Base-by-base conservation (phyloP, 2,797 vertebrate species). In the Emydoidea blandingii region DNA sequence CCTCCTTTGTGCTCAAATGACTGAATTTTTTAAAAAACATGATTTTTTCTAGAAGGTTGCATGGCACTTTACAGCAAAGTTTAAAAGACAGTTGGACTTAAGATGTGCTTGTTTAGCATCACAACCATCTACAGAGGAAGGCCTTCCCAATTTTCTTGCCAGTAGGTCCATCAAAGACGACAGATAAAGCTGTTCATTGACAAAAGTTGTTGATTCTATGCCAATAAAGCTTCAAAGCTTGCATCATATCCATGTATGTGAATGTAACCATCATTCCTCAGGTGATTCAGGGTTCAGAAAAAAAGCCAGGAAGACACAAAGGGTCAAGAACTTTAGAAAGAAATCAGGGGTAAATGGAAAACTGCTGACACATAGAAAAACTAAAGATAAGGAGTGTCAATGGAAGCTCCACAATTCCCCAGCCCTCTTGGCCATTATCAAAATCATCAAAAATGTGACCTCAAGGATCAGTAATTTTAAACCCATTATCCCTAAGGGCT, bases 1-100 rank as follows among this genome's bases (percentile, higher is more conserved):
- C 44, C 85, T 72, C 78, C 0, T 72, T 87, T 89, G 84, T 76
- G 11, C 50, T 91, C 12, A 47, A 72, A 23, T 23, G 85, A 3
- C 72, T 37, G 62, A 16, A 19, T 41, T 87, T 62, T 41, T 54
- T 16, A n/a, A 37, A 53, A 53, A 37, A n/a, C 86, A 19, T 87
- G 59, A 87, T 57, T 27, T 62, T 62, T 53, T 21, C 18, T 31
- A 31, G 72, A 23, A 5, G 10, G 10, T 72, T 72, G 34, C 37
- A 41, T n/a, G 68, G 12, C 18, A 72, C 10, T 41, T 72, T 72
- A 37, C 88, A 93, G 91, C 85, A 79, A 89, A 82, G 78, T 87
- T 86, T 89, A 83, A 59, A 81, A 92, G 87, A 92, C 79, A 92
- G 68, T 21, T 83, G 81, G 85, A 79, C 79, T 93, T 93, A 56